Evolutionary conservation across 2,113 vertebrate genomes (phyloP).

Genomic region (Spheniscus mendiculus): DNA sequence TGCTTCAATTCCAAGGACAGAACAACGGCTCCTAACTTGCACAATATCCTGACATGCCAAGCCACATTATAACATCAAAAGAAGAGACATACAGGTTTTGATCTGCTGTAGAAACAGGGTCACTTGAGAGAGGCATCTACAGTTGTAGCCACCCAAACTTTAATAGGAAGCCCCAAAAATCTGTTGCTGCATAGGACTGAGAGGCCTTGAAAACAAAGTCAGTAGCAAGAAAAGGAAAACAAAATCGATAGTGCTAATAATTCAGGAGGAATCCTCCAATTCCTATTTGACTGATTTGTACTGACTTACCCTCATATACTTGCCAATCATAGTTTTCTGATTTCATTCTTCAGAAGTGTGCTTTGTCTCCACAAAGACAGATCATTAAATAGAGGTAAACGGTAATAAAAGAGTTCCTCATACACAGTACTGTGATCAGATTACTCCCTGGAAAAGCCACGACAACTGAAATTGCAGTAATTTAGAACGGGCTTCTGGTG

Average conservation of each 20-base stretch:
- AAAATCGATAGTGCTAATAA: not conserved
- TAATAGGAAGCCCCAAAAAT: not conserved
- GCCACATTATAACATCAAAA: not conserved
- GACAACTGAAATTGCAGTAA: not conserved
- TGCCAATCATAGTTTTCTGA: constrained; percentile 1
- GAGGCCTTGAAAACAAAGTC: not conserved
- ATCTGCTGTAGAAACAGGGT: not conserved
- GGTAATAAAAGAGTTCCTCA: constrained; percentile 8
- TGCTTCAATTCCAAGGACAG: not conserved
- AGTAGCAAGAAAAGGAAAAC: not conserved
- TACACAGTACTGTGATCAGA: not conserved
- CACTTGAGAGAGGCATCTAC: not conserved
- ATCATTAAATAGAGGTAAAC: constrained; percentile 39
- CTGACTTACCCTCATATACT: not conserved
- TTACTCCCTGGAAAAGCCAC: constrained; percentile 11
- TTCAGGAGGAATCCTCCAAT: not conserved
- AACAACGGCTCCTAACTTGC: not conserved
- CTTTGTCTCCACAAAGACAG: constrained; percentile 5
- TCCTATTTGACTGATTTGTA: not conserved
- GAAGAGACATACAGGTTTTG: constrained; percentile 1
- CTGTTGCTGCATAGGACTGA: not conserved
- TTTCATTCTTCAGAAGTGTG: not conserved
- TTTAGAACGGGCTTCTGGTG: not conserved
- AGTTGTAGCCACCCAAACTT: not conserved
- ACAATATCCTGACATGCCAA: constrained; percentile 10